Base-by-base conservation (phyloP, 1,140 invertebrate genomes). In the Drosophila funebris region DNA sequence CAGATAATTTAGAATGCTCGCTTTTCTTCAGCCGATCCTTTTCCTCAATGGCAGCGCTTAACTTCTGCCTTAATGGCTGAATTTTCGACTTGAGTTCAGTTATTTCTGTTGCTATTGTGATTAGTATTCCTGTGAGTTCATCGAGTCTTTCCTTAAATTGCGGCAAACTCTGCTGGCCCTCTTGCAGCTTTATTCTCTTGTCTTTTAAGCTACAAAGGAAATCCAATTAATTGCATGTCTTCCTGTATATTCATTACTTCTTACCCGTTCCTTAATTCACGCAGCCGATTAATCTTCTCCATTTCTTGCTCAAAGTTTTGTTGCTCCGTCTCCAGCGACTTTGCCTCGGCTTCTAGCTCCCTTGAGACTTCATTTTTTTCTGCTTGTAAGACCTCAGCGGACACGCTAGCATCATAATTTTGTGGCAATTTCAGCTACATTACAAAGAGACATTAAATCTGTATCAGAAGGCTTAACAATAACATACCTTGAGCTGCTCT, bases 261-360 rank as follows among this genome's bases (percentile, higher is more conserved):
- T 14, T 71, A 85, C 77, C 56, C 54, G 50, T 83, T 90, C 33
- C 73, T 61, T 7, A 69, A 48, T 73, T 87, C 88, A n/a, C 76
- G 78, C 43, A 90, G 53, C 9, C 75, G 73, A 69, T 90, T 91
- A 2, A 91, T 16, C 0, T 71, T 73, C 14, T 90, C 82, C 92
- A 92, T 79, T 87, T 92, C 72, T 88, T 93, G 29, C 18, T 91
- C 90, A 56, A 93, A 93, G 33, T 94, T 91, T n/a, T 93, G 92
- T 74, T 94, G 93, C 4, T 93, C 82, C 52, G 93, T 91, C 50
- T 95, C 94, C 46, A 93, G 67, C 0, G 71, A 41, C 16, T 81
- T 80, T 3, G 74, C 52, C 22, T 90, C 77, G 0, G 31, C 29
- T n/a, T 88, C 84, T 7, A 92, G 46, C 41, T 91, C 78, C 13